A percentile compares a stretch with the other conserved stretches of the same genome.
These are phyloP conservation scores for Nephrotoma appendiculata DNA, from an alignment of 2,888 invertebrate species.

Conservation along the genomic window DNA sequence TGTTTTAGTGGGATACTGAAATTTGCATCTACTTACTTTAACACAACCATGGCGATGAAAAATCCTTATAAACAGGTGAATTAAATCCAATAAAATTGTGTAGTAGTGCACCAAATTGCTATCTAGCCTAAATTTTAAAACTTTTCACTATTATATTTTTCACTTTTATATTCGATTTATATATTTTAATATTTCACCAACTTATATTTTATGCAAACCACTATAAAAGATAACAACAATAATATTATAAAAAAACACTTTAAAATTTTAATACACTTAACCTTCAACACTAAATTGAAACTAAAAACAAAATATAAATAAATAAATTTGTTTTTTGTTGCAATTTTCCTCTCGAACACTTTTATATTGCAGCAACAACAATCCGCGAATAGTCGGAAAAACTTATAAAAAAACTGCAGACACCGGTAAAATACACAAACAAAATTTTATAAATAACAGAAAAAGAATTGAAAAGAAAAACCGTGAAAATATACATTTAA, in stretches of 20 bases:
- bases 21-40: neutral
- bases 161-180: neutral
- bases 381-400: neutral
- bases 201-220: neutral
- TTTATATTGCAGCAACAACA: neutral
- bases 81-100: neutral
- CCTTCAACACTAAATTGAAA: neutral
- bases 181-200: neutral
- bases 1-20: neutral
- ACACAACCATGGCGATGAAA: neutral
- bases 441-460: neutral
- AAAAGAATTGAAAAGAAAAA: neutral
- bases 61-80: neutral
- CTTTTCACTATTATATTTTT: neutral
- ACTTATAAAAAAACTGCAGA: neutral
- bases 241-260: neutral
- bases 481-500: neutral
- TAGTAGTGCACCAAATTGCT: neutral
- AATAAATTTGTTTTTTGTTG: neutral
- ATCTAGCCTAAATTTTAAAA: neutral
- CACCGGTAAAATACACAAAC: neutral
- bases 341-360: neutral
- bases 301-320: neutral
- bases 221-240: neutral
- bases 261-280: neutral